Base-by-base conservation (phyloP, 2,888 invertebrate genomes). In the Amphimallon solstitiale region DNA sequence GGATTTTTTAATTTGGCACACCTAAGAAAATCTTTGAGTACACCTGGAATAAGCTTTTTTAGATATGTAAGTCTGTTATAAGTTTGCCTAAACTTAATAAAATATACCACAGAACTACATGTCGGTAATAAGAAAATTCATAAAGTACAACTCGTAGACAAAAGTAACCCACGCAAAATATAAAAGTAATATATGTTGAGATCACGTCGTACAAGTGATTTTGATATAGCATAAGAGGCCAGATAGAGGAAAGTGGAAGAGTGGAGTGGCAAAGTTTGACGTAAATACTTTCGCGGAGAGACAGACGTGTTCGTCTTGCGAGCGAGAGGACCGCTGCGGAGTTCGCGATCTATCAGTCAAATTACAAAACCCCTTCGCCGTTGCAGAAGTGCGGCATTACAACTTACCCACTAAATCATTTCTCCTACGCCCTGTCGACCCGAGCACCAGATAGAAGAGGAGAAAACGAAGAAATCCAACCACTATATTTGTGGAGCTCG, bases 341-440 rank as follows among this genome's bases (percentile, higher is more conserved):
- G 46, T 46, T 46, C 46, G 46, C 46, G 48, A 49, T 49, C 49
- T 49, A 34, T 34, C 49, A 49, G 49, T 49, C 49, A 49, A 49
- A 49, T 49, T 49, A 49, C 49, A 49, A 34, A 49, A 48, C 21
- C 48, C 48, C n/a, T 23, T 48, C 48, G 23, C 34, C n/a, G 34
- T 49, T 23, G 34, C 49, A 49, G 34, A 49, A 49, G 29, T n/a
- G n/a, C 45, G n/a, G 37, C 17, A 35, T 52, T 37, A 37, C 70
- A 70, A 67, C 67, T 70, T 63, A 63, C 65, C 64, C 63, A 66
- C 66, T 70, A 70, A 70, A 70, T 70, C 70, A 70, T 70, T 43
- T 43, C 43, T 43, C 43, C 17, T 17, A 17, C 17, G 17, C 43
- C 14, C 43, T 15, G 14, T 17, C 43, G 43, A 15, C 17, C 43